Percentiles rank a stretch among this genome's conserved stretches.
Evolutionary conservation across 2,797 vertebrate species (phyloP).

Genomic region (Pipistrellus nathusii): DNA sequence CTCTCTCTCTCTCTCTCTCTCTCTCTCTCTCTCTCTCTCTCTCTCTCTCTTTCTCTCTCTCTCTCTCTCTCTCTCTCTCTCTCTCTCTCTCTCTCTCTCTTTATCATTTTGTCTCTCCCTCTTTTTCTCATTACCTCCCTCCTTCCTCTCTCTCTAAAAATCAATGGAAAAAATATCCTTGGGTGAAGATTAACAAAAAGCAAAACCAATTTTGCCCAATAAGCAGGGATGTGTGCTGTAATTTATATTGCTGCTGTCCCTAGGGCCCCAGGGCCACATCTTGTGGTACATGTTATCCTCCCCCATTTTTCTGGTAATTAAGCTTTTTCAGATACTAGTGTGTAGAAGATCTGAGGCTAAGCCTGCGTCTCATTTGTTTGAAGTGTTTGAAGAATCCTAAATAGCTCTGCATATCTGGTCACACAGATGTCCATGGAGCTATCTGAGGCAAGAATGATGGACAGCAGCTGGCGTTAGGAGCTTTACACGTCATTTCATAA

Average conservation of each 20-base stretch:
- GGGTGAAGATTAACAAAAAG: too few relatives aligned
- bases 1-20: too few relatives aligned
- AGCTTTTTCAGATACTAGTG: not conserved
- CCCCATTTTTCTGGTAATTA: not conserved
- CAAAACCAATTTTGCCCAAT: not conserved
- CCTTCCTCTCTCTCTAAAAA: too few relatives aligned
- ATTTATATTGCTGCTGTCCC: not conserved
- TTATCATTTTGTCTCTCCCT: too few relatives aligned
- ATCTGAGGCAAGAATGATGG: not conserved
- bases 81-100: too few relatives aligned
- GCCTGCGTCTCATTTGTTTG: not conserved
- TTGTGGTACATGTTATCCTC: too few relatives aligned
- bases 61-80: too few relatives aligned
- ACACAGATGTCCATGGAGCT: not conserved
- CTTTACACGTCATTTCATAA: not conserved
- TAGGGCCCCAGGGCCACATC: not conserved
- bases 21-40: too few relatives aligned
- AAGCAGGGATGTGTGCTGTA: not conserved
- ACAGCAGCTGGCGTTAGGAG: not conserved
- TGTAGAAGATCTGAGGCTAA: not conserved
- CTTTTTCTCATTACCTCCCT: too few relatives aligned
- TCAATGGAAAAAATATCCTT: too few relatives aligned
- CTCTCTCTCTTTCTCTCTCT: too few relatives aligned
- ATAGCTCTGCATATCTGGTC: not conserved
- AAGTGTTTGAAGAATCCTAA: not conserved